These are phyloP conservation scores for Drosophila sechellia DNA, from an alignment of 1,140 invertebrate species.

Conservation along the genomic window DNA sequence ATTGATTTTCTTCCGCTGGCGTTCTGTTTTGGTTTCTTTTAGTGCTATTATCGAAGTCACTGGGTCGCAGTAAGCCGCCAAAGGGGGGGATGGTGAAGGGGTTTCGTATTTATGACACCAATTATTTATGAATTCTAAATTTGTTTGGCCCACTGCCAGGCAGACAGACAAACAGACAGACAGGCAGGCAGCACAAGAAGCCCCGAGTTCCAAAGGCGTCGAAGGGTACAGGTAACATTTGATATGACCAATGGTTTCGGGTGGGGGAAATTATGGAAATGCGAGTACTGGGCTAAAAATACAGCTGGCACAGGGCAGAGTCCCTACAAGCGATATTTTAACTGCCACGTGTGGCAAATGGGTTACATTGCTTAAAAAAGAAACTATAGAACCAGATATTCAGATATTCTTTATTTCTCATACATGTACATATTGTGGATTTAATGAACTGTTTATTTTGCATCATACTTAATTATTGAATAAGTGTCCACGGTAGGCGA, in stretches of 20 bases:
- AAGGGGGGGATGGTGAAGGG: neutral
- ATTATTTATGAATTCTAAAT: constrained; percentile 82
- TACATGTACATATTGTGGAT: no score
- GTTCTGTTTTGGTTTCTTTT: constrained; percentile 41
- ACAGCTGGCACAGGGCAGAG: constrained; percentile 5
- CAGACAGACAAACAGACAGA: constrained; percentile 6
- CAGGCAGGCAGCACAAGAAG: constrained; percentile 38
- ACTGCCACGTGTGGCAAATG: neutral
- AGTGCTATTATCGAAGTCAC: constrained; percentile 55
- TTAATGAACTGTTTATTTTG: no score
- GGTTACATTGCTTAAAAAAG: neutral
- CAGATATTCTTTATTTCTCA: no score
- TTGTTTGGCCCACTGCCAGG: constrained; percentile 75
- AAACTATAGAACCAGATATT: no score
- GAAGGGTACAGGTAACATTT: constrained; percentile 30
- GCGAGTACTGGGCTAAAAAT: constrained; percentile 44
- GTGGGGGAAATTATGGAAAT: constrained; percentile 45
- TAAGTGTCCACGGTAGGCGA: neutral
- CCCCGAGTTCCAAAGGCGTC: constrained; percentile 19
- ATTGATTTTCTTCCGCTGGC: constrained; percentile 61
- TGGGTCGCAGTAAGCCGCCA: constrained; percentile 57
- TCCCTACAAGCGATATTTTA: neutral
- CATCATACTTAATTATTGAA: neutral
- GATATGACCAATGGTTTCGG: constrained; percentile 19
- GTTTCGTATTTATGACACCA: constrained; percentile 72